A percentile compares a stretch with the other conserved stretches of the same genome.
phyloP scores from a whole-genome alignment of 1,140 invertebrate genomes.

The Cheumatopsyche charites region DNA sequence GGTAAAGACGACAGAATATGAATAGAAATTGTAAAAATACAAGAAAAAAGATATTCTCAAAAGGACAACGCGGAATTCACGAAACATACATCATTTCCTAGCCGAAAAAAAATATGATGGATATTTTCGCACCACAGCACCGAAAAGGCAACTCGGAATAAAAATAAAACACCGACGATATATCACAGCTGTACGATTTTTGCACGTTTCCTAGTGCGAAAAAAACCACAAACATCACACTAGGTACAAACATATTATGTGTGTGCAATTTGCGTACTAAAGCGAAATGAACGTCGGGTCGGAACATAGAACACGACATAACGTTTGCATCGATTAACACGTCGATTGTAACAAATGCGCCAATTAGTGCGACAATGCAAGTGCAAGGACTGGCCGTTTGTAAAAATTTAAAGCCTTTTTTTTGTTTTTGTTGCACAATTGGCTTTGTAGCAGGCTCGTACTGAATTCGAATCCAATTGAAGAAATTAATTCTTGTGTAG shows the following conservation, averaged over 20 bases:
- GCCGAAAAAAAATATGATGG: not conserved
- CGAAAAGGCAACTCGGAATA: not conserved
- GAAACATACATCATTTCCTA: slow-evolving; percentile 14
- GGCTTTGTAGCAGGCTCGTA: too few relatives aligned
- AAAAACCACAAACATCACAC: not conserved
- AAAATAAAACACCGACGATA: too few relatives aligned
- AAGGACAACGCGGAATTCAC: slow-evolving; percentile 5
- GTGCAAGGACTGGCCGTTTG: slow-evolving; percentile 2
- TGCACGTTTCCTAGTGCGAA: not conserved
- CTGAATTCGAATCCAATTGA: too few relatives aligned
- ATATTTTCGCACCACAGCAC: not conserved
- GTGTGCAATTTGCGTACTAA: not conserved
- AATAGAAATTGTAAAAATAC: not conserved
- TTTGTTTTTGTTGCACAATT: too few relatives aligned
- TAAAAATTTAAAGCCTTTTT: not conserved
- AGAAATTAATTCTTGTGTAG: too few relatives aligned
- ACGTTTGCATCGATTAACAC: not conserved
- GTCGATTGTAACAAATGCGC: not conserved
- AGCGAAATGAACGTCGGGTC: not conserved
- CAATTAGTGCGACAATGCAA: slow-evolving; percentile 6
- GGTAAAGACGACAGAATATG: slow-evolving; percentile 4
- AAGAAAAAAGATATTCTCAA: not conserved
- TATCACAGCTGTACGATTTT: too few relatives aligned
- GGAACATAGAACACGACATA: not conserved
- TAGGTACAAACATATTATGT: not conserved